Evolutionary conservation across 30 jellyfish, hydroid and myxozoan species (phyloP), one percentile per base, ranked within the genome.

Genomic region (Turritopsis dohrnii): DNA sequence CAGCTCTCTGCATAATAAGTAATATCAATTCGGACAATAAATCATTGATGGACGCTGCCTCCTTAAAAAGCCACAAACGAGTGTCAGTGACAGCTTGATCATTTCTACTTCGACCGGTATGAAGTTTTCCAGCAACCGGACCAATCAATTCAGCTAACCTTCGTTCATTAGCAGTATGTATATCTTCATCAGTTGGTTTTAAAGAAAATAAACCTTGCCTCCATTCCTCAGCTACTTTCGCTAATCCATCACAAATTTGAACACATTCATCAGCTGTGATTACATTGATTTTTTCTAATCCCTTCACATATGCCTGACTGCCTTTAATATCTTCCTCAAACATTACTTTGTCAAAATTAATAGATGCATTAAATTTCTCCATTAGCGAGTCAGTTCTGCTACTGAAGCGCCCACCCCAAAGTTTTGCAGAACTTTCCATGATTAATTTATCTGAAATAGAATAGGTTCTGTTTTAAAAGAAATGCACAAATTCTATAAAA

Each of bases 371-470:
- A 83, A 90, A 90, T 1, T 85, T 22, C 77, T 90, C 95, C 95
- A 90, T 86, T 23, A 90, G 76, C 1, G 93, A 95, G 72, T 90
- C 95, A n/a, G 87, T 88, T 0, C 71, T 72, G 54, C 88, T 86
- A 31, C 80, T 65, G 54, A 90, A 90, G 4, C 97, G 82, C 27
- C 97, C 97, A n/a, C 97, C 97, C 97, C 97, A 90, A 8, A 86
- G 86, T 75, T 86, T 90, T n/a, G n/a, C n/a, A n/a, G n/a, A n/a
- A n/a, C n/a, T n/a, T n/a, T n/a, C n/a, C n/a, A n/a, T n/a, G n/a
- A n/a, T n/a, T n/a, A n/a, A n/a, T n/a, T n/a, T n/a, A n/a, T n/a
- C n/a, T n/a, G n/a, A n/a, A n/a, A n/a, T n/a, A n/a, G n/a, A n/a
- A n/a, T n/a, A n/a, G n/a, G n/a, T n/a, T n/a, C n/a, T n/a, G n/a